Evolutionary conservation across 2,797 vertebrate genomes (phyloP), one percentile per base, ranked within the genome.

Genomic region (Gallinago solitaria): DNA sequence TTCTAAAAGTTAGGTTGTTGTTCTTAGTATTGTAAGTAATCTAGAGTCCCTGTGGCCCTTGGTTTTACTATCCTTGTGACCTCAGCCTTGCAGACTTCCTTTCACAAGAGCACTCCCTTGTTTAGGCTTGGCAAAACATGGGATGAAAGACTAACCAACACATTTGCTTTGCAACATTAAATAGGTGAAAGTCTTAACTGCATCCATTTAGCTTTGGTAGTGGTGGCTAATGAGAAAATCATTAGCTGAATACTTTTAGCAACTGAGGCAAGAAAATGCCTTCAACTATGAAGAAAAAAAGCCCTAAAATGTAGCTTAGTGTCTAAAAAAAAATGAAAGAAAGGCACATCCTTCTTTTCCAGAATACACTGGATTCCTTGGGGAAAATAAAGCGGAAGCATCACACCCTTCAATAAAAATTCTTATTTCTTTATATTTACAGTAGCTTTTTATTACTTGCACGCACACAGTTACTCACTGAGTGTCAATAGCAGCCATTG

Each of bases 71-170:
- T 78, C 32, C 25, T 37, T 82, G 21, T 87, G 74, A 79, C 65
- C 86, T 96, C 93, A 78, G 65, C 73, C 93, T 96, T 94, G 9
- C 51, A 96, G 85, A 56, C 28, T 87, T 92, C 78, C 69, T 96
- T 96, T 96, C 74, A 87, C 59, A 91, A 90, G 10, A 85, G n/a
- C 67, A 48, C 37, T 83, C 27, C 75, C 79, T 83, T 95, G 19
- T 78, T 91, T 87, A 67, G 37, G 35, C 89, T 63, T 95, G 30
- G 32, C 23, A 97, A 97, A 97, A 93, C 76, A 89, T 8, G 35
- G 24, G 54, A 78, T 7, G 59, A 92, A 95, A 95, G 67, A 88
- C 73, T 89, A 96, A 95, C 35, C 30, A 78, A 65, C 32, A 20
- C 68, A 83, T 96, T 94, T 89, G 12, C 70, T 97, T 95, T 94